Evolutionary conservation across 2,888 invertebrate genomes (phyloP).

Genomic region (Euspilapteryx auroguttella): DNA sequence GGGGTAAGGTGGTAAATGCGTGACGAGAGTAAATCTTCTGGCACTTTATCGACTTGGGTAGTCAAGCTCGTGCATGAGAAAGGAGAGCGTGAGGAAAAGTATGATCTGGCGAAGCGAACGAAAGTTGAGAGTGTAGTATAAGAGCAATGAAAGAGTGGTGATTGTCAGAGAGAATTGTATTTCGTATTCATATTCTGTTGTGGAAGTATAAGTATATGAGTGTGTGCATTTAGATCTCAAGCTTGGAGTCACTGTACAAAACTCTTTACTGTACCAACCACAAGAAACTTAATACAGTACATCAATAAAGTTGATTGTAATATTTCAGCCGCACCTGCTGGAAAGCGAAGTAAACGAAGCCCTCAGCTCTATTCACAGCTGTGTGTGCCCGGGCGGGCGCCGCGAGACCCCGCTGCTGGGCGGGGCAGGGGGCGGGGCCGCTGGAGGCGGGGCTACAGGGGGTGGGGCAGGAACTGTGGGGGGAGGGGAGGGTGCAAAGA

Average conservation of each 20-base stretch:
- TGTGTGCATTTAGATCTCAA: background rate
- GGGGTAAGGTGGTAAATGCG: no score
- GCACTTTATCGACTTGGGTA: background rate
- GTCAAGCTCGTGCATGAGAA: no score
- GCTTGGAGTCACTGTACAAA: background rate
- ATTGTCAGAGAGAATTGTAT: no score
- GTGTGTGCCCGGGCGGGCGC: slow-evolving; percentile 31
- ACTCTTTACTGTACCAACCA: background rate
- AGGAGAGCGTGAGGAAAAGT: no score
- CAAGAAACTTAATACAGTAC: background rate
- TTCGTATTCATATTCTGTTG: no score
- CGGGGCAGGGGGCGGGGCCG: slow-evolving; percentile 16
- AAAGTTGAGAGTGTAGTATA: no score
- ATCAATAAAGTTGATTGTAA: background rate
- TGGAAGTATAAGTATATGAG: background rate
- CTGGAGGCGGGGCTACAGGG: slow-evolving; percentile 27
- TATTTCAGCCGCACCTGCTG: slow-evolving; percentile 30
- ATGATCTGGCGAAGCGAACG: no score
- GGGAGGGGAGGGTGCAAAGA: slow-evolving; percentile 21
- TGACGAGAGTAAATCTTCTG: background rate
- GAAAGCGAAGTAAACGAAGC: slow-evolving; percentile 37
- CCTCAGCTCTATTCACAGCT: slow-evolving; percentile 40
- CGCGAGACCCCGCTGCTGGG: slow-evolving; percentile 41
- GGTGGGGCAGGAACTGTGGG: slow-evolving; percentile 26
- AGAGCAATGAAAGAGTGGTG: no score